Percentiles rank a stretch among this genome's conserved stretches.
Conservation (phyloP, 2,797 vertebrate genomes). For the Tadarida brasiliensis region DNA sequence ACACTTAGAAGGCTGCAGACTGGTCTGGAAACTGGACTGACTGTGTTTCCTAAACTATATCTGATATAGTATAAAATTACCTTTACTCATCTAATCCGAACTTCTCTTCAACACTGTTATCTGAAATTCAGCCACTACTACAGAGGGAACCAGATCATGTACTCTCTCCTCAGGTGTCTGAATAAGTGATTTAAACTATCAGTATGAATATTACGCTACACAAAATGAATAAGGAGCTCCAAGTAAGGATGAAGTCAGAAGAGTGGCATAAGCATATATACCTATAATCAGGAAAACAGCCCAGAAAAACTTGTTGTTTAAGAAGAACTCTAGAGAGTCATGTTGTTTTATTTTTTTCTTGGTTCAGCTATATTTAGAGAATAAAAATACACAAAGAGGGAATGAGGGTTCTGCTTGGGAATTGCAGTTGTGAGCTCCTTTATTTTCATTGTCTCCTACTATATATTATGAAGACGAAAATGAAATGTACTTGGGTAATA, state of each 20-base stretch:
- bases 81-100: neutral
- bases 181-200: neutral
- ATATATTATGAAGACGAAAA: neutral
- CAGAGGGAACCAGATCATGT: neutral
- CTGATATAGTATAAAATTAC: neutral
- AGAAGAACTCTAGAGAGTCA: neutral
- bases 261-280: neutral
- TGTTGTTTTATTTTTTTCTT: neutral
- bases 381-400: neutral
- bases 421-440: neutral
- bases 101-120: neutral
- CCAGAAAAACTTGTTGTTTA: neutral
- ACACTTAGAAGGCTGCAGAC: neutral
- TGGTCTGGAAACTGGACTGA: neutral
- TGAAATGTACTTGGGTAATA: neutral
- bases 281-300: neutral
- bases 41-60: slow-evolving; percentile 2
- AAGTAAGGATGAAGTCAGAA: neutral
- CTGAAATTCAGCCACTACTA: neutral
- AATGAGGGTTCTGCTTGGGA: neutral
- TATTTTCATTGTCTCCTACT: neutral
- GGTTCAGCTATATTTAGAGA: neutral
- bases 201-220: neutral
- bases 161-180: neutral
- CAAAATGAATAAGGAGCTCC: neutral